phyloP scores from a whole-genome alignment of 2,797 vertebrate species.

The Takifugu ocellatus region DNA sequence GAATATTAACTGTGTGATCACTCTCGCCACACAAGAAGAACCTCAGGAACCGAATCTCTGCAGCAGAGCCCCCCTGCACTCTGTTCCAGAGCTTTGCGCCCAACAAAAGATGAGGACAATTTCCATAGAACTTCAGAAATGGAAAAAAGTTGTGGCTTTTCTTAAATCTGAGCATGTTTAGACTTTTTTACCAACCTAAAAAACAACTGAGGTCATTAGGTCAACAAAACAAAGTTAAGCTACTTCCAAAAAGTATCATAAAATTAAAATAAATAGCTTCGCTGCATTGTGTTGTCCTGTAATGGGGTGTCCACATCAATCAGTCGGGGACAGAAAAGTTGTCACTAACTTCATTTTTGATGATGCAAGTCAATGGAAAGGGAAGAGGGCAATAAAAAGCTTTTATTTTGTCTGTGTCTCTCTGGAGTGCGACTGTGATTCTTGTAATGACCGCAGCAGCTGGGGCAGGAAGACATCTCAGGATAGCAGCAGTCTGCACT shows the following conservation, averaged over 20 bases:
- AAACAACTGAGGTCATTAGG: too few relatives aligned
- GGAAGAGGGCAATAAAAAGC: slow-evolving; percentile 14
- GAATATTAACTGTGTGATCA: slow-evolving; percentile 82
- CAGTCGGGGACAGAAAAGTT: too few relatives aligned
- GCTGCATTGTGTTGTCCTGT: too few relatives aligned
- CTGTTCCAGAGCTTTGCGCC: slow-evolving; percentile 51
- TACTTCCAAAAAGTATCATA: too few relatives aligned
- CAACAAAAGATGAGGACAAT: slow-evolving; percentile 32
- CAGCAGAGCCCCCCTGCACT: slow-evolving; percentile 43
- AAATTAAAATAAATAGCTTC: too few relatives aligned
- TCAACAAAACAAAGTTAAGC: too few relatives aligned
- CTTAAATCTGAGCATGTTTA: too few relatives aligned
- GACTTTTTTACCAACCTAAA: too few relatives aligned
- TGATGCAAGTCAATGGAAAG: not conserved
- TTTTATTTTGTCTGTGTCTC: slow-evolving; percentile 34
- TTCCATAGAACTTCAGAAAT: too few relatives aligned
- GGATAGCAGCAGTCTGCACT: slow-evolving; percentile 54
- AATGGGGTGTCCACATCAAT: slow-evolving; percentile 1
- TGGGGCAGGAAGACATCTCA: slow-evolving; percentile 55
- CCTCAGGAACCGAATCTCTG: slow-evolving; percentile 42
- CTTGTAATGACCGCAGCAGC: slow-evolving; percentile 59
- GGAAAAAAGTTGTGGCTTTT: too few relatives aligned
- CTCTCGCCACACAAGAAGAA: slow-evolving; percentile 76
- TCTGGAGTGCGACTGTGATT: slow-evolving; percentile 56
- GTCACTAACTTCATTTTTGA: too few relatives aligned